Base-by-base conservation (phyloP, 2,888 invertebrate genomes). In the Trichogramma dendrolimi region DNA sequence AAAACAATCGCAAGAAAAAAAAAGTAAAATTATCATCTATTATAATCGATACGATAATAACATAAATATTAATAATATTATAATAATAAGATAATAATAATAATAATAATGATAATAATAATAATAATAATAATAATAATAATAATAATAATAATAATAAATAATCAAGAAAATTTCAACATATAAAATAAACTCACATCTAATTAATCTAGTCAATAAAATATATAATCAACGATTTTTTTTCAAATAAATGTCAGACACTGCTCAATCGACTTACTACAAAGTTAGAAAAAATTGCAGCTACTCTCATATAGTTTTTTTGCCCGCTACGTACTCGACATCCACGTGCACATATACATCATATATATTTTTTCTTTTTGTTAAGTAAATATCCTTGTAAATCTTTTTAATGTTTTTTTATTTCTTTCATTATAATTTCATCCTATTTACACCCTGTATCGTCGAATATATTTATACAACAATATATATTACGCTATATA, bases 321-420 rank as follows among this genome's bases (percentile, higher is more conserved):
- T 48, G 48, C 46, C 48, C 56, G 39, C 52, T n/a, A 6, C 46
- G 10, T 39, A 46, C 38, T 41, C 49, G 42, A 48, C 11, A 48
- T 14, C 48, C 11, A 48, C 48, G 27, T 14, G 11, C 27, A 48
- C 5, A 55, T 51, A 59, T 59, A 53, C 42, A 38, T 49, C 27
- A 42, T 53, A 38, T 6, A 55, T 50, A 47, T 58, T 49, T 55
- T 50, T 49, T 63, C 58, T 42, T 58, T 57, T 60, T 14, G 75
- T 79, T 78, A 79, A 78, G 78, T 78, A 79, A 78, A 78, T 78
- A 76, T 75, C 70, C 69, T 76, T 73, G 71, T 61, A 67, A 67
- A 63, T 73, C 72, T 72, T 70, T 75, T 64, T 52, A 66, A 57
- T 69, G 70, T 73, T 70, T 76, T 69, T 78, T 75, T 78, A 68